phyloP scores from a whole-genome alignment of 2,113 vertebrate species.

The Mesembrinibis cayennensis region DNA sequence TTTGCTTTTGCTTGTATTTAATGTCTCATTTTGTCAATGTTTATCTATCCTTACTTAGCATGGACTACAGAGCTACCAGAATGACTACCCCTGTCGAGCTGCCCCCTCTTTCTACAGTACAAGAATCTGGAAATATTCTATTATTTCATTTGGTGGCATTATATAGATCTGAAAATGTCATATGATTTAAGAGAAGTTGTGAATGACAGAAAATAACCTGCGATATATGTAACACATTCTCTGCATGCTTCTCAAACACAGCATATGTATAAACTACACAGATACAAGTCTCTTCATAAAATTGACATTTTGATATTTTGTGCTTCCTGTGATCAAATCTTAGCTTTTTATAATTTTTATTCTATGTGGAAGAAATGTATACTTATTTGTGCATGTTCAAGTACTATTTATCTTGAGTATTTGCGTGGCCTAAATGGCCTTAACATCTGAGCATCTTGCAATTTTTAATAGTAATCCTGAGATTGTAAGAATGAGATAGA shows the following conservation, averaged over 20 bases:
- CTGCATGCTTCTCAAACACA: neutral
- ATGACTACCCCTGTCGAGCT: no score
- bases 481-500: neutral
- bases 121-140: no score
- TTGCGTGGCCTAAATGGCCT: neutral
- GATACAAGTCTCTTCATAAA: neutral
- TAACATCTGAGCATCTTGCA: neutral
- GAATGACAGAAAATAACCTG: neutral
- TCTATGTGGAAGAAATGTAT: neutral
- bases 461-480: neutral
- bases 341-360: neutral
- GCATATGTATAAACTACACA: neutral
- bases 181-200: neutral
- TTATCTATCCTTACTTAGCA: no score
- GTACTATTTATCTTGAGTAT: neutral
- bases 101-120: no score
- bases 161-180: neutral
- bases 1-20: no score
- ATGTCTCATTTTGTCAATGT: no score
- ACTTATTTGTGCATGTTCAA: neutral
- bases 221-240: neutral
- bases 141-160: no score
- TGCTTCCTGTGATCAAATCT: neutral
- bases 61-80: no score
- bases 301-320: neutral